Conservation (phyloP, 1,140 invertebrate genomes). For the Holotrichia oblita region DNA sequence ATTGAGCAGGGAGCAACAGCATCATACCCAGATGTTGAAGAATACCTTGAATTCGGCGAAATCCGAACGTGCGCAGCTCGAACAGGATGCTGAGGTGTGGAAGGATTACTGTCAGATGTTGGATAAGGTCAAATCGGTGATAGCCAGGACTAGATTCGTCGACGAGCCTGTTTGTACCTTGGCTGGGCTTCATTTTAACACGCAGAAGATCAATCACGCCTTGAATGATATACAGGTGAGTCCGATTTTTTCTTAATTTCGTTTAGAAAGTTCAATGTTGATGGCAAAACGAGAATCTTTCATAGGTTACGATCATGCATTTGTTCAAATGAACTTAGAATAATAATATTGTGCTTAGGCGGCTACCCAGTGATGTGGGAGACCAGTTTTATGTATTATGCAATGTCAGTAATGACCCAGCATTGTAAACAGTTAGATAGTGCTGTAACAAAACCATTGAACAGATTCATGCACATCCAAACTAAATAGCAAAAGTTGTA, state of each 20-base stretch:
- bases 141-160: slow-evolving; percentile 75
- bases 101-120: slow-evolving; percentile 80
- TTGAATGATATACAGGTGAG: slow-evolving; percentile 82
- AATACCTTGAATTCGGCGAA: slow-evolving; percentile 84
- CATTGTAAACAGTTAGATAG: too few relatives aligned
- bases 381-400: too few relatives aligned
- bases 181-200: slow-evolving; percentile 80
- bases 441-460: too few relatives aligned
- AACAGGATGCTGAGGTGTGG: slow-evolving; percentile 82
- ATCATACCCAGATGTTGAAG: slow-evolving; percentile 80
- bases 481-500: too few relatives aligned
- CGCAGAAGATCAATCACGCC: slow-evolving; percentile 81
- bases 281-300: not conserved
- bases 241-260: slow-evolving; percentile 20
- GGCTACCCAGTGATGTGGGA: too few relatives aligned
- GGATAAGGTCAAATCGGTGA: slow-evolving; percentile 77
- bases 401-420: too few relatives aligned
- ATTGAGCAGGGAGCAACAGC: slow-evolving; percentile 78
- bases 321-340: too few relatives aligned
- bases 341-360: too few relatives aligned
- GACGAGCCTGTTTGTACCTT: slow-evolving; percentile 81
- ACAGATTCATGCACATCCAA: too few relatives aligned
- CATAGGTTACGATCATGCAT: too few relatives aligned
- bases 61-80: slow-evolving; percentile 76
- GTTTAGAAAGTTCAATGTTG: not conserved